Evolutionary conservation across 2,113 vertebrate species (phyloP).

Genomic region (Actenoides lindsayi): DNA sequence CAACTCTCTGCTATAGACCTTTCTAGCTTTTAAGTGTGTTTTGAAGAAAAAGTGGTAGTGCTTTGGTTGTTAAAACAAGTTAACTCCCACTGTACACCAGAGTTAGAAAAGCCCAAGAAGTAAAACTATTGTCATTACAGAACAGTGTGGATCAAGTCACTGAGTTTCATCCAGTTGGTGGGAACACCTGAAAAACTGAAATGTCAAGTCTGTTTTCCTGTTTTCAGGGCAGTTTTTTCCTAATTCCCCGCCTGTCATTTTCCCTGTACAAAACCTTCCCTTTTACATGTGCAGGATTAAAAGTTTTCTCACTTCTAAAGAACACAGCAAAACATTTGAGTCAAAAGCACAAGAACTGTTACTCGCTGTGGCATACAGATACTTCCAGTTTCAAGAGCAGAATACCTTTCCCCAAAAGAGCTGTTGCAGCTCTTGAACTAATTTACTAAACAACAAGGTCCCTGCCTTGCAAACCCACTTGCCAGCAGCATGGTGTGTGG

Average conservation of each 20-base stretch:
- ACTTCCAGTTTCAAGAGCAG: background rate
- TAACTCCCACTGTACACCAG: background rate
- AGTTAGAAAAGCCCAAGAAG: background rate
- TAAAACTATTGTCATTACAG: background rate
- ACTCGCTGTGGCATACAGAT: background rate
- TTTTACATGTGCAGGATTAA: background rate
- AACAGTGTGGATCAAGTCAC: background rate
- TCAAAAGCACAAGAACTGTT: background rate
- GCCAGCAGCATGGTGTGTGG: accelerated
- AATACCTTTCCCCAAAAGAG: background rate
- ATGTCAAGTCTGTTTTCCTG: background rate
- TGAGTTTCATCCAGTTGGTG: background rate
- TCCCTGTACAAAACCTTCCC: background rate
- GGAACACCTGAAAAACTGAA: background rate
- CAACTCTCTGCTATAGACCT: background rate
- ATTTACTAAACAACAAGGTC: background rate
- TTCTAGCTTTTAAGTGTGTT: background rate
- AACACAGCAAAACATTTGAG: background rate
- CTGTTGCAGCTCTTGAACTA: background rate
- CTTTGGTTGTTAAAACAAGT: background rate
- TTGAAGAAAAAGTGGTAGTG: background rate
- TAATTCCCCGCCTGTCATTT: background rate
- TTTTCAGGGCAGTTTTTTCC: background rate
- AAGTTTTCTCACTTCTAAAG: background rate
- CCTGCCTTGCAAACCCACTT: background rate